Conservation (phyloP, 2,113 vertebrate species). For the Dolichallabes microphthalmus region DNA sequence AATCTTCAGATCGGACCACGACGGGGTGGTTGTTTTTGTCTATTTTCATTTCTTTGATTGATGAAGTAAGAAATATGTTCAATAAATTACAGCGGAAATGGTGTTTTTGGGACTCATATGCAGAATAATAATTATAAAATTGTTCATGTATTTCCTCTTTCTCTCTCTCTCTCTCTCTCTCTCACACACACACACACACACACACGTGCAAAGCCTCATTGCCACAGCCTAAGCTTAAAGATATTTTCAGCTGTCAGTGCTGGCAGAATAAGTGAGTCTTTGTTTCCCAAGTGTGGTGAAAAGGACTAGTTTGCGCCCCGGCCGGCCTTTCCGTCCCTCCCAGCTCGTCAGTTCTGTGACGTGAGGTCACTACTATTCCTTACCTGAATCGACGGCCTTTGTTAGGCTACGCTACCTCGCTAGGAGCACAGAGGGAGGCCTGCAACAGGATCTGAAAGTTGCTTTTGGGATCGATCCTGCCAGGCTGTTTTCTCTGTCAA, state of each 20-base stretch:
- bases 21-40: too few relatives aligned
- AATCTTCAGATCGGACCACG: background rate
- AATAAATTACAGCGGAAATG: background rate
- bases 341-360: slow-evolving; percentile 24
- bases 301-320: slow-evolving; percentile 50
- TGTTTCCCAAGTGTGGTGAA: slow-evolving; percentile 65
- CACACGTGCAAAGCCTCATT: slow-evolving; percentile 49
- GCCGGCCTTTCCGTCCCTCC: slow-evolving; percentile 37
- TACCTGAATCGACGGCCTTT: slow-evolving; percentile 52
- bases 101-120: background rate
- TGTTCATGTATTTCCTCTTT: background rate
- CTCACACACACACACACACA: slow-evolving; percentile 9
- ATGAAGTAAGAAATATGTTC: background rate
- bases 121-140: background rate
- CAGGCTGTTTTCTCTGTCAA: slow-evolving; percentile 73
- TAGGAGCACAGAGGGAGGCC: slow-evolving; percentile 38
- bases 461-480: slow-evolving; percentile 56
- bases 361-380: slow-evolving; percentile 40
- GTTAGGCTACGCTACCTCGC: slow-evolving; percentile 23
- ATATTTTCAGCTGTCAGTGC: slow-evolving; percentile 77
- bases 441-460: slow-evolving; percentile 66
- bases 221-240: slow-evolving; percentile 58
- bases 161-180: background rate
- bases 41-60: background rate
- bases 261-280: slow-evolving; percentile 69